A percentile compares a stretch with the other conserved stretches of the same genome.
phyloP scores from a whole-genome alignment of 2,888 invertebrate species.

The Aquatica leii region DNA sequence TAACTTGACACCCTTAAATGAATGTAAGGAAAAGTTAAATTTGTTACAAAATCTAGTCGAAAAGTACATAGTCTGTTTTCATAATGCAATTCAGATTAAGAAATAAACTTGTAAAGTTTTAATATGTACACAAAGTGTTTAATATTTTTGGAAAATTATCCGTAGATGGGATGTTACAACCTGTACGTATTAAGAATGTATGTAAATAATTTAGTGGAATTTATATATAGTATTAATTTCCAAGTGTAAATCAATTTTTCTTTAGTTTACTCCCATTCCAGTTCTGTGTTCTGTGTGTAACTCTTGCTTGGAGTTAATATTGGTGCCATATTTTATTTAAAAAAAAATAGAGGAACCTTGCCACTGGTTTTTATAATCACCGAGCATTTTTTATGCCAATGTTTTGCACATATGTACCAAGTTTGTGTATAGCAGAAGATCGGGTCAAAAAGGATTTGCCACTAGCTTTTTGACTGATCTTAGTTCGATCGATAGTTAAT shows the following conservation, averaged over 20 bases:
- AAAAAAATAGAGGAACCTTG: slow-evolving; percentile 31
- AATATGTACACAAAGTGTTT: slow-evolving; percentile 18
- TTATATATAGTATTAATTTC: slow-evolving; percentile 20
- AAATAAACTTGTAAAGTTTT: slow-evolving; percentile 4
- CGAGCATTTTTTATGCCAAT: slow-evolving; percentile 14
- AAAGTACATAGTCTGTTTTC: slow-evolving; percentile 21
- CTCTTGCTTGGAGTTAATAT: slow-evolving; percentile 25
- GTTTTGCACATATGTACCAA: slow-evolving; percentile 1
- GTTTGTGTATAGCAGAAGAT: background rate
- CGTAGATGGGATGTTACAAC: slow-evolving; percentile 1
- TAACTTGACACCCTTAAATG: no score
- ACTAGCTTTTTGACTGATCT: no score
- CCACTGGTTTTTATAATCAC: slow-evolving; percentile 33
- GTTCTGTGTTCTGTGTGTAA: slow-evolving; percentile 13
- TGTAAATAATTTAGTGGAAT: slow-evolving; percentile 23
- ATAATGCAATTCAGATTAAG: slow-evolving; percentile 8
- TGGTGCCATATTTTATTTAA: slow-evolving; percentile 41
- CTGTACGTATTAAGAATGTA: slow-evolving; percentile 10
- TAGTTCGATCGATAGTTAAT: no score
- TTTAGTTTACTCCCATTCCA: slow-evolving; percentile 6
- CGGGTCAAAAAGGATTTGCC: no score
- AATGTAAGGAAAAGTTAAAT: background rate
- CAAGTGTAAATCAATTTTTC: slow-evolving; percentile 10
- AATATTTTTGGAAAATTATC: slow-evolving; percentile 10
- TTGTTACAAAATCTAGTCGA: slow-evolving; percentile 24